phyloP scores from a whole-genome alignment of 2,888 invertebrate species.

The Drosophila tanythrix region DNA sequence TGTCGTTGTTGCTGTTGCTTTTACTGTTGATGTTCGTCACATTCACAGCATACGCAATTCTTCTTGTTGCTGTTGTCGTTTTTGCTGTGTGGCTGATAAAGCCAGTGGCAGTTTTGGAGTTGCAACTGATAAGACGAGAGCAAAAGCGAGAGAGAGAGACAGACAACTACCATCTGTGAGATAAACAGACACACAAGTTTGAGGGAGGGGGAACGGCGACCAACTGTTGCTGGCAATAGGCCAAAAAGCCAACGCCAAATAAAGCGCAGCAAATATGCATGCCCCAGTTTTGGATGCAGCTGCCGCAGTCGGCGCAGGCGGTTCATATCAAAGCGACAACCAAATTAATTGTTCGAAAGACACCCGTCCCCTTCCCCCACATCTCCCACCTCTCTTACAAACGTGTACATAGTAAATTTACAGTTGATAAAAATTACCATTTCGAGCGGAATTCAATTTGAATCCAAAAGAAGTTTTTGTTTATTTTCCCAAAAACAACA shows the following conservation, averaged over 20 bases:
- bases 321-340: slow-evolving; percentile 49
- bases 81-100: slow-evolving; percentile 38
- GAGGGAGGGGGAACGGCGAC: slow-evolving; percentile 11
- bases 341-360: slow-evolving; percentile 30
- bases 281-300: slow-evolving; percentile 42
- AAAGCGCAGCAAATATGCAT: slow-evolving; percentile 41
- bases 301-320: slow-evolving; percentile 20
- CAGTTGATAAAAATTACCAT: not conserved
- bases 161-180: slow-evolving; percentile 14
- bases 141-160: not conserved
- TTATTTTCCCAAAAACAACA: not conserved
- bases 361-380: not conserved
- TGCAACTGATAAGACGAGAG: slow-evolving; percentile 43
- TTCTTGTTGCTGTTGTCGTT: slow-evolving; percentile 4
- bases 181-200: slow-evolving; percentile 10
- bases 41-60: not conserved
- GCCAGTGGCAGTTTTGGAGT: slow-evolving; percentile 45
- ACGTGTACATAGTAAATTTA: not conserved
- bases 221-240: slow-evolving; percentile 55
- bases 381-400: not conserved
- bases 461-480: not conserved
- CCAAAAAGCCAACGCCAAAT: slow-evolving; percentile 41
- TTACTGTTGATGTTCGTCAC: slow-evolving; percentile 13
- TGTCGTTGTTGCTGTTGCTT: slow-evolving; percentile 28
- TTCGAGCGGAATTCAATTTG: not conserved